Evolutionary conservation across 2,888 invertebrate species (phyloP).

Genomic region (Baccha elongata): DNA sequence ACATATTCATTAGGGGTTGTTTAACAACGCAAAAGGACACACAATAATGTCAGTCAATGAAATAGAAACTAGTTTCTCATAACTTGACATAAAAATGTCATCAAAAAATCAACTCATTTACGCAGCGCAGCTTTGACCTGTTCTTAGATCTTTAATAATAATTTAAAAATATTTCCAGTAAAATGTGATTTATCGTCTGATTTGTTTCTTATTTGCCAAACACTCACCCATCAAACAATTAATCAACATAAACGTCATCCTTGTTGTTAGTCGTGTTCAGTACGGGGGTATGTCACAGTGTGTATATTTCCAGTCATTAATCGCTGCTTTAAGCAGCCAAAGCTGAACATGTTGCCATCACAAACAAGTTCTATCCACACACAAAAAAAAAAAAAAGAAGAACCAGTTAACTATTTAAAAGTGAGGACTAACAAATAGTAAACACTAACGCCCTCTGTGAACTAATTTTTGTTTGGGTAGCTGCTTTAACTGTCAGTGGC

Average conservation of each 20-base stretch:
- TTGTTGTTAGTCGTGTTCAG: slow-evolving; percentile 5
- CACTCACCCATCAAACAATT: slow-evolving; percentile 65
- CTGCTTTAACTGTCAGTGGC: slow-evolving; percentile 14
- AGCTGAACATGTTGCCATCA: slow-evolving; percentile 45
- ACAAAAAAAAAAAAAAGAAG: background rate
- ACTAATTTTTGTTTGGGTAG: background rate
- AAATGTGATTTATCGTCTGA: slow-evolving; percentile 62
- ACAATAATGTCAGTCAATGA: slow-evolving; percentile 33
- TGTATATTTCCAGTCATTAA: slow-evolving; percentile 13
- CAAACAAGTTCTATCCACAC: slow-evolving; percentile 37
- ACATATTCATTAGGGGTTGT: slow-evolving; percentile 45
- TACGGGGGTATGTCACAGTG: slow-evolving; percentile 33
- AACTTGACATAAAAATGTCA: slow-evolving; percentile 39
- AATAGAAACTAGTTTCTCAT: slow-evolving; percentile 36
- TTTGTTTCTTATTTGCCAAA: slow-evolving; percentile 64
- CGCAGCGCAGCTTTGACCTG: slow-evolving; percentile 31
- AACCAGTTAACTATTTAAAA: slow-evolving; percentile 18
- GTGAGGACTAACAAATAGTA: slow-evolving; percentile 14
- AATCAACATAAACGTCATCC: slow-evolving; percentile 66
- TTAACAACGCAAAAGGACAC: slow-evolving; percentile 25
- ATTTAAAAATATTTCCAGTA: background rate
- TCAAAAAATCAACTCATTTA: slow-evolving; percentile 5
- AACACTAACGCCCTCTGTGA: slow-evolving; percentile 53
- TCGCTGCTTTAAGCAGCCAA: slow-evolving; percentile 14
- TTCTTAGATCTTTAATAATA: background rate